These are phyloP conservation scores for Caradrina kadenii DNA, from an alignment of 2,888 invertebrate genomes.

Conservation along the genomic window DNA sequence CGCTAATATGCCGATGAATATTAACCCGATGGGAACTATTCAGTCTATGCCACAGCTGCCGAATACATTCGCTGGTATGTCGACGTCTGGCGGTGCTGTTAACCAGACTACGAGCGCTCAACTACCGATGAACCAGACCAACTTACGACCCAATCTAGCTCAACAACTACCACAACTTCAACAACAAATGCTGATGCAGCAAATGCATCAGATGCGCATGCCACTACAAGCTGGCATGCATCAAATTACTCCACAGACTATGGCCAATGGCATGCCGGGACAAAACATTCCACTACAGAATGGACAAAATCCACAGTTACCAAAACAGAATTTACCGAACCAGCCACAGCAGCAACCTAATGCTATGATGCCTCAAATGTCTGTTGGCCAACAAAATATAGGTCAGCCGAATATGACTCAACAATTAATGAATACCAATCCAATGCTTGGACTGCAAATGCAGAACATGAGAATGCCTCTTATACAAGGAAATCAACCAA, in stretches of 20 bases:
- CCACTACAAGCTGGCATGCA: conserved; percentile 79
- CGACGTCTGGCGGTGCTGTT: conserved; percentile 76
- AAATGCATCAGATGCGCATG: conserved; percentile 86
- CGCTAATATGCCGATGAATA: conserved; percentile 78
- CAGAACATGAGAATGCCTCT: conserved; percentile 85
- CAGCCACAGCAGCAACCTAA: conserved; percentile 74
- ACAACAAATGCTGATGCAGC: conserved; percentile 83
- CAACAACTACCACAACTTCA: conserved; percentile 80
- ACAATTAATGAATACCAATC: conserved; percentile 79
- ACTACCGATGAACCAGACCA: conserved; percentile 77
- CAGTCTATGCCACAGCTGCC: conserved; percentile 83
- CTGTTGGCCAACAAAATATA: conserved; percentile 77
- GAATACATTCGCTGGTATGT: conserved; percentile 76
- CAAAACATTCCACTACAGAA: conserved; percentile 75
- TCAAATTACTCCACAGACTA: conserved; percentile 76
- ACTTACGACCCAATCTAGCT: conserved; percentile 74
- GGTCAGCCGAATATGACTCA: conserved; percentile 69
- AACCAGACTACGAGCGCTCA: conserved; percentile 75
- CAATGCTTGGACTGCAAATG: conserved; percentile 83
- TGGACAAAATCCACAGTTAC: conserved; percentile 72
- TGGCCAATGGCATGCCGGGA: conserved; percentile 74
- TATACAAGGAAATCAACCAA: conserved; percentile 78
- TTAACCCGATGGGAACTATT: conserved; percentile 77
- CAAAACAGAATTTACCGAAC: conserved; percentile 78
- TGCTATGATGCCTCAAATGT: conserved; percentile 78